These are phyloP conservation scores for Hirtodrosophila histrioides DNA, from an alignment of 2,888 invertebrate species.

Conservation along the genomic window DNA sequence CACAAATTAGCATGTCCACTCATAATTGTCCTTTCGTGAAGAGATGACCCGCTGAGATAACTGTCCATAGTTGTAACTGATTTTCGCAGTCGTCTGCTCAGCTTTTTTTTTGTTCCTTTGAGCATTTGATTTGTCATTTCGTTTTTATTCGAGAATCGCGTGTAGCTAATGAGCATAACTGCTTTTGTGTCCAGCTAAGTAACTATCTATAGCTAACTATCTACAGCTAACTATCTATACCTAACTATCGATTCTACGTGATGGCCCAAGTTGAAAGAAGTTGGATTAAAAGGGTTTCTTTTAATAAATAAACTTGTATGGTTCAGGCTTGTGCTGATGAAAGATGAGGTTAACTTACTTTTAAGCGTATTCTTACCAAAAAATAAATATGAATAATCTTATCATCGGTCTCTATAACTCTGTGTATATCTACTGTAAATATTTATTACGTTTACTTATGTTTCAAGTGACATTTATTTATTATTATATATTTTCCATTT, in stretches of 20 bases:
- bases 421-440: no score
- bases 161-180: conserved; percentile 69
- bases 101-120: conserved; percentile 18
- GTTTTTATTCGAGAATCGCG: conserved; percentile 76
- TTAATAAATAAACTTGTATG: not conserved
- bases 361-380: no score
- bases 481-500: no score
- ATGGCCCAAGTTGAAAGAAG: conserved; percentile 3
- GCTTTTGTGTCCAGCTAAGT: conserved; percentile 2
- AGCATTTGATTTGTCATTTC: conserved; percentile 72
- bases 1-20: conserved; percentile 82
- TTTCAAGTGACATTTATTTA: no score
- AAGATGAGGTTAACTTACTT: no score
- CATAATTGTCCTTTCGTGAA: conserved; percentile 81
- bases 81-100: conserved; percentile 55
- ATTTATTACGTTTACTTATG: no score
- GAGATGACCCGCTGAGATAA: conserved; percentile 82
- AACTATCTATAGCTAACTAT: conserved; percentile 12
- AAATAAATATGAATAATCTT: no score
- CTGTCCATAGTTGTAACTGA: conserved; percentile 79
- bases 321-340: no score
- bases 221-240: conserved; percentile 14
- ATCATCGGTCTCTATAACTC: no score
- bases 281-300: conserved; percentile 1
- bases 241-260: conserved; percentile 33